These are phyloP conservation scores for Pseudomyrmex dendroicus DNA, from an alignment of 1,140 invertebrate genomes.

Conservation along the genomic window DNA sequence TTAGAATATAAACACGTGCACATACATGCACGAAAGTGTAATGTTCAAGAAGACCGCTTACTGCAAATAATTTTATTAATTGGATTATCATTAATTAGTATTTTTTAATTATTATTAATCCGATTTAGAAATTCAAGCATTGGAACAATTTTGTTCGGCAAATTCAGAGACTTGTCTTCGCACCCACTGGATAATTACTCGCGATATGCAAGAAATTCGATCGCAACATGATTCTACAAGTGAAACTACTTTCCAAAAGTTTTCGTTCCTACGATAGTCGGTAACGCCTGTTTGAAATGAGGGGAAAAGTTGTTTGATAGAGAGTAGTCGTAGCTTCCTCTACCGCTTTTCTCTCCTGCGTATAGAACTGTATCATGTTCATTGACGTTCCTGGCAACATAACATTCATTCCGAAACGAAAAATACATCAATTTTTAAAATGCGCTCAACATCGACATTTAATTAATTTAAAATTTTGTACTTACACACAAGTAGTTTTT, in stretches of 20 bases:
- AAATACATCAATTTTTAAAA: background rate
- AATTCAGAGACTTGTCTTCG: background rate
- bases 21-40: too few species aligned
- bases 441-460: background rate
- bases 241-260: constrained; percentile 60
- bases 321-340: constrained; percentile 51
- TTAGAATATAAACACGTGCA: too few species aligned
- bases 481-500: too few species aligned
- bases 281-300: constrained; percentile 65
- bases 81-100: too few species aligned
- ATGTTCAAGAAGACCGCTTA: too few species aligned
- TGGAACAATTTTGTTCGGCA: background rate
- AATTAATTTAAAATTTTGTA: too few species aligned
- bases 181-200: background rate
- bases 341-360: constrained; percentile 64
- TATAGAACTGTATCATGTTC: constrained; percentile 40
- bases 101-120: too few species aligned
- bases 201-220: background rate
- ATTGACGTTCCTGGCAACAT: constrained; percentile 14
- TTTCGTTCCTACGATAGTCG: constrained; percentile 31
- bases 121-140: too few species aligned
- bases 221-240: constrained; percentile 27
- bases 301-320: constrained; percentile 72
- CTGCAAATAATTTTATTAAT: too few species aligned
- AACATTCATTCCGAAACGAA: background rate